Percentiles rank a stretch among this genome's conserved stretches.
phyloP scores from a whole-genome alignment of 2,888 invertebrate species.

The Oithona nana region DNA sequence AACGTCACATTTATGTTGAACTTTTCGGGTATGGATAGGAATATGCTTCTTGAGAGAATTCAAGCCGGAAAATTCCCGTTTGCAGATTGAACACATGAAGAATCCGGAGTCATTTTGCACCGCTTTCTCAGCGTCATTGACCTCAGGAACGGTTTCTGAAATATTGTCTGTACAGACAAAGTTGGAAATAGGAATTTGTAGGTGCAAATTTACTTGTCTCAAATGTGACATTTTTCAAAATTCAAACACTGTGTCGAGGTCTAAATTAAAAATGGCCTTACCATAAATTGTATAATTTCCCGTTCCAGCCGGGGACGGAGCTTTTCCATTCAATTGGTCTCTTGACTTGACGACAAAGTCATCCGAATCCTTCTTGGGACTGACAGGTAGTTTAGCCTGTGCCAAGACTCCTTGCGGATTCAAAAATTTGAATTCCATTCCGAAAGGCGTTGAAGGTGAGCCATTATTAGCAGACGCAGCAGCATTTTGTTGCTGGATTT shows the following conservation, averaged over 20 bases:
- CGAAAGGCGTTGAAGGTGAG: neutral
- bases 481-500: too few species aligned
- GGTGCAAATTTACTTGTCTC: neutral
- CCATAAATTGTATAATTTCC: slow-evolving; percentile 9
- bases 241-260: neutral
- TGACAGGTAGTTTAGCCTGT: neutral
- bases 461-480: neutral
- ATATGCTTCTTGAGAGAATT: slow-evolving; percentile 14
- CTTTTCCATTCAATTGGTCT: neutral
- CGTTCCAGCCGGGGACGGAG: neutral
- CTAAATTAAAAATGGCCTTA: too few species aligned
- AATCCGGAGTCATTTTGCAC: slow-evolving; percentile 15
- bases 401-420: neutral
- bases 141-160: slow-evolving; percentile 10
- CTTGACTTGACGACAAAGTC: neutral
- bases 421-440: neutral
- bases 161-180: neutral
- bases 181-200: neutral
- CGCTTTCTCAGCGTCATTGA: slow-evolving; percentile 8
- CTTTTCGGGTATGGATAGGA: slow-evolving; percentile 12
- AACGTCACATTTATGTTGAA: slow-evolving; percentile 16
- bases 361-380: neutral
- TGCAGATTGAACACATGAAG: slow-evolving; percentile 12
- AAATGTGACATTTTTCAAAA: neutral
- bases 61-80: slow-evolving; percentile 16